Evolutionary conservation across 2,797 vertebrate species (phyloP).

Genomic region (Xenopus petersii): DNA sequence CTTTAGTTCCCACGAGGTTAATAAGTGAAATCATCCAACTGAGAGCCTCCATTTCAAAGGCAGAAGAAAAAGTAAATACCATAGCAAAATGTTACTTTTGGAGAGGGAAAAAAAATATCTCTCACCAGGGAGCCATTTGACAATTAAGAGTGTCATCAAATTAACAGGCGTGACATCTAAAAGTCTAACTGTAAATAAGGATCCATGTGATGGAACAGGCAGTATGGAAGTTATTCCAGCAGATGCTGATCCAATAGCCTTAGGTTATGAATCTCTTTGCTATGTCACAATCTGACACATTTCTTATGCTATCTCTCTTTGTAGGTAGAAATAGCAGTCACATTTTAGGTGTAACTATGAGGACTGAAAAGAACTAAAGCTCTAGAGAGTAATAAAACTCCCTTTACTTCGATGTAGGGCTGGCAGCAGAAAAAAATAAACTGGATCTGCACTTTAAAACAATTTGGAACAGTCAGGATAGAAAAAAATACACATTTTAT

Average conservation of each 20-base stretch:
- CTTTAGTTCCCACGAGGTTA: slow-evolving; percentile 1
- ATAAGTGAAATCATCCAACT: slow-evolving; percentile 20
- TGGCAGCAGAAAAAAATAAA: not conserved
- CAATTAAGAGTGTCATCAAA: slow-evolving; percentile 50
- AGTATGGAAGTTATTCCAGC: slow-evolving; percentile 32
- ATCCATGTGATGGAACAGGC: slow-evolving; percentile 40
- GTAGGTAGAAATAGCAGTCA: slow-evolving; percentile 28
- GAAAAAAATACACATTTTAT: too few species aligned
- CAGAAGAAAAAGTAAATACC: slow-evolving; percentile 38
- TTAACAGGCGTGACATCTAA: slow-evolving; percentile 46
- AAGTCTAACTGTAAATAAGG: slow-evolving; percentile 46
- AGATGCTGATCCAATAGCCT: slow-evolving; percentile 43
- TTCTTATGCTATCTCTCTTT: slow-evolving; percentile 20
- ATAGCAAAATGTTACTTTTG: slow-evolving; percentile 47
- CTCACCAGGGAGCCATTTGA: slow-evolving; percentile 47
- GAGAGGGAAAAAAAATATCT: slow-evolving; percentile 32
- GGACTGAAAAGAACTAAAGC: not conserved
- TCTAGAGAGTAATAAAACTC: not conserved
- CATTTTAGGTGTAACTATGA: slow-evolving; percentile 17
- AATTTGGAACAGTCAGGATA: not conserved
- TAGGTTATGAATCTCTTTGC: slow-evolving; percentile 31
- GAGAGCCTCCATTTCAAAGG: slow-evolving; percentile 20
- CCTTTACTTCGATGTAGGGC: not conserved
- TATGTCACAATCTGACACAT: slow-evolving; percentile 42
- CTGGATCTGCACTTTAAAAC: not conserved